Evolutionary conservation across 2,113 vertebrate genomes (phyloP), one percentile per base, ranked within the genome.

Genomic region (Platysternon megacephalum): DNA sequence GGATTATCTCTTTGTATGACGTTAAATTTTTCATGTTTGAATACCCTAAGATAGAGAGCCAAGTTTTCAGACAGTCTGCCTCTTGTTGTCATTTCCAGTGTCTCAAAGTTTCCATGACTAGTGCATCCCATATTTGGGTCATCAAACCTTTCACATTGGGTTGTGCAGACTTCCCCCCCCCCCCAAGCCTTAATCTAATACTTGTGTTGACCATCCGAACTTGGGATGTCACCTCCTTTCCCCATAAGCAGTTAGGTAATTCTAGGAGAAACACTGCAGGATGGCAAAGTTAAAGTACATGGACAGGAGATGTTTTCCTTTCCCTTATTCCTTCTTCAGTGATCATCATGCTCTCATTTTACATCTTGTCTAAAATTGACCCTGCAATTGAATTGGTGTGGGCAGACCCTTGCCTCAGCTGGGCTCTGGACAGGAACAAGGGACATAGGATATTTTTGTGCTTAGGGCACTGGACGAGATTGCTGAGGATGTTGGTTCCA

Each of bases 251-350:
- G 14, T 85, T 90, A 92, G 89, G 83, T 81, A 86, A 93, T 52
- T 11, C 65, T 83, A 91, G 19, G 79, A 94, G 44, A 87, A 91
- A 79, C 17, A 52, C 46, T 94, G 76, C 53, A 87, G 81, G 46
- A 87, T 16, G 46, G 87, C 89, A 80, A 74, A 22, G 55, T 39
- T 52, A 85, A 76, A 44, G 11, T 2, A 3, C 80, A 39, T 39
- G 8, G 65, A 72, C 82, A 89, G 79, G 55, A 95, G 84, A 92
- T 96, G 96, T 94, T 95, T 97, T 97, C 95, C 65, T 74, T 79
- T 95, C 92, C 97, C 96, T 96, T 93, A 97, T 96, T 96, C 82
- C 0, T 24, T 94, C 74, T 51, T 83, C 78, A 94, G 79, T 46
- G 74, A 85, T 68, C 85, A 91, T 96, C 95, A 95, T 91, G 83